Base-by-base conservation (phyloP, 2,113 vertebrate genomes). In the Pelvicachromis taeniatus region DNA sequence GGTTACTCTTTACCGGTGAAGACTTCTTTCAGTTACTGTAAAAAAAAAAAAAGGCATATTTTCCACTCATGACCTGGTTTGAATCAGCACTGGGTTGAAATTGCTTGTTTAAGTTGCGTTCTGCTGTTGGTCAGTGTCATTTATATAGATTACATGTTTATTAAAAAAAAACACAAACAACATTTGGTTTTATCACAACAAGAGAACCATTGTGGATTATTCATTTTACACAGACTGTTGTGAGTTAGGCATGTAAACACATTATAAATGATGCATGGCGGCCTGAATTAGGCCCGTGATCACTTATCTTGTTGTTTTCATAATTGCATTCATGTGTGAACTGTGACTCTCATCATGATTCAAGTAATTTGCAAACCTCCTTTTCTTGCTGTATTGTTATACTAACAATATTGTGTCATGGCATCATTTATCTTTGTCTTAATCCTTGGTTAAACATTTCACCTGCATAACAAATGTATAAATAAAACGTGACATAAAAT, bases 261-360 rank as follows among this genome's bases (percentile, higher is more conserved):
- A 65, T 82, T 29, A 84, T 84, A 85, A 87, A 84, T 82, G 54
- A 85, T 88, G 61, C 33, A 86, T 58, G 8, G 4, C 38, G 23
- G 29, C 16, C 56, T 45, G 58, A 87, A 78, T 17, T 29, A 48
- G 11, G 23, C n/a, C 35, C 9, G 45, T 31, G n/a, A 14, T 77
- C 53, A 42, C 14, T 77, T 55, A 17, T 77, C 13, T 21, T 26
- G 4, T 21, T 45, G 23, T 9, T 80, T 42, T 54, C 9, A 9
- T 33, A 50, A 65, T 29, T 52, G n/a, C 9, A 33, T n/a, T 35
- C 38, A 54, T 17, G 21, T 77, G 6, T 1, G 35, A 21, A 61
- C 19, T 52, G 6, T 9, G 26, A 7, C 77, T 81, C 5, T 23
- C 42, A 13, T 5, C 50, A n/a, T 56, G 14, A 42, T 33, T 29